Base-by-base conservation (phyloP, 1,140 invertebrate genomes). In the Drosophila tsacasi region DNA sequence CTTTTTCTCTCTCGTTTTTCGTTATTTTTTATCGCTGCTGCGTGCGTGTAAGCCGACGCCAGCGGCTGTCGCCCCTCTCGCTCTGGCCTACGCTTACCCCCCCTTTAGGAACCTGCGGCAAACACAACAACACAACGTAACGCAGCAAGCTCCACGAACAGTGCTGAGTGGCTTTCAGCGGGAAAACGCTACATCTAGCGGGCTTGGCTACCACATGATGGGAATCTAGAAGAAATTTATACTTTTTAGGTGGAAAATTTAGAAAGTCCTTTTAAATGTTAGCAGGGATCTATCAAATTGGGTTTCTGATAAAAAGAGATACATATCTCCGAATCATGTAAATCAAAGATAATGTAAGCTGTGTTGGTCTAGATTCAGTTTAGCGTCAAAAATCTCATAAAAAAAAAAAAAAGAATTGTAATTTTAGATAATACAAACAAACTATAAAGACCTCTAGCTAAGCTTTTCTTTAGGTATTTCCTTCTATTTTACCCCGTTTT, bases 41-140 rank as follows among this genome's bases (percentile, higher is more conserved):
- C 85, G 84, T 87, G 83, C 83, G 84, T 87, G 84, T 89, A 89
- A 89, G 84, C 80, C 81, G 84, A 86, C 83, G 83, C 79, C 58
- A 75, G 69, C 71, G 72, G 72, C 58, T 50, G 49, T 19, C 69
- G 54, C 60, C 62, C 63, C 76, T 49, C 61, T 46, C 65, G 52
- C 59, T 57, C 54, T 62, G 42, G 21, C 65, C 49, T 61, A 46
- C 50, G 17, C 55, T 49, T 42, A 40, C 58, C 73, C 58, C 76
- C 77, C 76, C 55, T 39, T 39, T 79, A 79, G 76, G 54, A 79
- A 78, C 72, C 71, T 68, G 79, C 63, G 66, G 69, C 68, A 57
- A 40, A 71, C 44, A 71, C 73, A 65, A 64, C 50, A 75, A 54
- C 62, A 76, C 23, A 61, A 47, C n/a, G 52, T 52, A 60, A 74